A percentile compares a stretch with the other conserved stretches of the same genome.
Evolutionary conservation across 2,113 vertebrate species (phyloP).

Genomic region (Australoheros scitulus): DNA sequence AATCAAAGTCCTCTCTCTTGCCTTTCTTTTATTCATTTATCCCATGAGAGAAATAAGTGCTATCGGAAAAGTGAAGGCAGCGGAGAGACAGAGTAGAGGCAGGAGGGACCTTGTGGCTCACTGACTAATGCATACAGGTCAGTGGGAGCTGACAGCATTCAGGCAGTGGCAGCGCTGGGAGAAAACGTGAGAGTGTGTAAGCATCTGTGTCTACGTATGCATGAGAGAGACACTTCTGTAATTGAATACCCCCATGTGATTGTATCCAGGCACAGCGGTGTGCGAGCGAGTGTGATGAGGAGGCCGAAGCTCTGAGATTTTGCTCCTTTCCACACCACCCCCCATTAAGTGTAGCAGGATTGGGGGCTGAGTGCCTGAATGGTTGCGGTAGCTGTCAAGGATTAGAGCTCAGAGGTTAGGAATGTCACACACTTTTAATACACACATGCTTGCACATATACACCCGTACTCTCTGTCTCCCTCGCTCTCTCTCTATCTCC

Average conservation of each 20-base stretch:
- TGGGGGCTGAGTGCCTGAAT: slow-evolving; percentile 24
- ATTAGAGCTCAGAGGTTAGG: slow-evolving; percentile 50
- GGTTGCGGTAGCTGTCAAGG: slow-evolving; percentile 49
- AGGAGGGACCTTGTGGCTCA: slow-evolving; percentile 28
- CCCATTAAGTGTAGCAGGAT: slow-evolving; percentile 25
- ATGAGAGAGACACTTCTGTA: slow-evolving; percentile 40
- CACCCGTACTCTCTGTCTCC: not conserved
- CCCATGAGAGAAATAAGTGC: slow-evolving; percentile 46
- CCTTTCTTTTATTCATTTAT: slow-evolving; percentile 58
- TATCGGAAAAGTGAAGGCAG: slow-evolving; percentile 21
- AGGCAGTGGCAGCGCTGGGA: slow-evolving; percentile 18
- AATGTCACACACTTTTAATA: slow-evolving; percentile 29
- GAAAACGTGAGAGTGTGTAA: slow-evolving; percentile 19
- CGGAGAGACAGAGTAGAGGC: not conserved
- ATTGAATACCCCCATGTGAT: slow-evolving; percentile 31
- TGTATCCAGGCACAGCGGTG: slow-evolving; percentile 16
- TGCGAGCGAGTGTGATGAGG: slow-evolving; percentile 20
- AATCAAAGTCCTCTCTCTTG: slow-evolving; percentile 43
- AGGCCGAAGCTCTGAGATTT: slow-evolving; percentile 34
- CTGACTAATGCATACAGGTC: slow-evolving; percentile 64
- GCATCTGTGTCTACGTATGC: slow-evolving; percentile 37
- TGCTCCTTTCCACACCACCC: slow-evolving; percentile 18
- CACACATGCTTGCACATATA: not conserved
- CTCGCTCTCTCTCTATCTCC: not conserved
- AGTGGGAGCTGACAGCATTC: slow-evolving; percentile 45